Evolutionary conservation across 2,888 invertebrate species (phyloP).

Genomic region (Netelia fuscicornis): DNA sequence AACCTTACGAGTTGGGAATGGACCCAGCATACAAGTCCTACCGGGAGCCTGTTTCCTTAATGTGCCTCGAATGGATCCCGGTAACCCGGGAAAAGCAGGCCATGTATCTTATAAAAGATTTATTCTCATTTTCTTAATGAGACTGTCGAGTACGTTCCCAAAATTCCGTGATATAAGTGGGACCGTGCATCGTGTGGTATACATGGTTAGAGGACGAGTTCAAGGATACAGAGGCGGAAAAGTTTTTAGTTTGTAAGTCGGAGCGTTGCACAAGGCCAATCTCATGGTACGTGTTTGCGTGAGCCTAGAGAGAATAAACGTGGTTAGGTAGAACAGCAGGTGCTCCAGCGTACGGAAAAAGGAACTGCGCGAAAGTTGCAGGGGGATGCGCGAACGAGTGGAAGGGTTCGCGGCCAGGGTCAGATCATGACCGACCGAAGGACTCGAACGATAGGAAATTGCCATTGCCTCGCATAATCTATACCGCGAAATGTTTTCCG

Average conservation of each 20-base stretch:
- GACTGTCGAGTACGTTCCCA: too few relatives aligned
- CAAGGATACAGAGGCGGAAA: conserved; percentile 46
- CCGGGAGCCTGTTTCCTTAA: background rate
- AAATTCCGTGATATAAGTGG: too few relatives aligned
- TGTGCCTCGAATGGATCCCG: background rate
- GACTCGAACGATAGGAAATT: conserved; percentile 46
- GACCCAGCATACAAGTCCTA: background rate
- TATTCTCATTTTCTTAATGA: too few relatives aligned
- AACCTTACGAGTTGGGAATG: background rate
- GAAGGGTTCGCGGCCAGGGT: conserved; percentile 72
- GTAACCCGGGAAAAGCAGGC: too few relatives aligned
- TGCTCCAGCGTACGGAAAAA: conserved; percentile 32
- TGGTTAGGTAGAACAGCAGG: conserved; percentile 39
- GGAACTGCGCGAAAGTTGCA: conserved; percentile 53
- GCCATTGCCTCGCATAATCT: conserved; percentile 59
- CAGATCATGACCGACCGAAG: conserved; percentile 60
- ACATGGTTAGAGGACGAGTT: conserved; percentile 27
- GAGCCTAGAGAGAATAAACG: conserved; percentile 5
- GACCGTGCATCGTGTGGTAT: background rate
- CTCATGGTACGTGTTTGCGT: conserved; percentile 14
- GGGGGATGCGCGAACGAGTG: conserved; percentile 44
- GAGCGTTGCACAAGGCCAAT: conserved; percentile 11
- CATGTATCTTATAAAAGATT: background rate
- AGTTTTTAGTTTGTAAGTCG: conserved; percentile 20
- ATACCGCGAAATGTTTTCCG: conserved; percentile 1